Evolutionary conservation across 2,888 invertebrate genomes (phyloP), one percentile per base, ranked within the genome.

Genomic region (Drosophila trichaetosa): DNA sequence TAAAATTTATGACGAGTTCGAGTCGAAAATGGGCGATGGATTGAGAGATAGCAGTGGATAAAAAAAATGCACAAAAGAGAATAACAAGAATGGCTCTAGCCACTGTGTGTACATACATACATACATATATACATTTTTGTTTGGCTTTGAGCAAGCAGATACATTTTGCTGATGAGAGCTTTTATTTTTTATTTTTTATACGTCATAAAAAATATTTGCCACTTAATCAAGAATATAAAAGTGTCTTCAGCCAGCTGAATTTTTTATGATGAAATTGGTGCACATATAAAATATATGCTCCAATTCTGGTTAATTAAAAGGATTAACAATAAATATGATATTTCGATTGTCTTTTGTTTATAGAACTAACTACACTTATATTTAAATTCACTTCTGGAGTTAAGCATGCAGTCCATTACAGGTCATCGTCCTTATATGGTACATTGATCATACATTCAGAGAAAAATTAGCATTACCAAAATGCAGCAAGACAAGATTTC

Each of bases 1-100:
- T 87, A 90, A 88, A 87, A 90, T 90, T 87, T 87, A 87, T 87
- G 87, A 87, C 87, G 89, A 89, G 75, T 68, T 81, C 84, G 76
- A 80, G 66, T 87, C 69, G 73, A 69, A 79, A 82, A 71, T 68
- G 65, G 68, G 79, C 78, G 78, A 80, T 79, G 80, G 81, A 79
- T 79, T 79, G 77, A 80, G 79, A 79, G 79, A 79, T 79, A 79
- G 81, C 67, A 79, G 64, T 63, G 65, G 61, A 64, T 69, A 62
- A 62, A 56, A 61, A 63, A 68, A 63, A 74, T 40, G n/a, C 40
- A 52, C 40, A 53, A 66, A 65, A 61, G 54, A 27, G 53, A 27
- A 38, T 36, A 24, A 40, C 53, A 49, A 36, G 36, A 46, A 34
- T 29, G 54, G 27, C 7, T 13, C 27, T 38, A 13, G n/a, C 34